Base-by-base conservation (phyloP, 2,797 vertebrate genomes). In the Vipera latastei region DNA sequence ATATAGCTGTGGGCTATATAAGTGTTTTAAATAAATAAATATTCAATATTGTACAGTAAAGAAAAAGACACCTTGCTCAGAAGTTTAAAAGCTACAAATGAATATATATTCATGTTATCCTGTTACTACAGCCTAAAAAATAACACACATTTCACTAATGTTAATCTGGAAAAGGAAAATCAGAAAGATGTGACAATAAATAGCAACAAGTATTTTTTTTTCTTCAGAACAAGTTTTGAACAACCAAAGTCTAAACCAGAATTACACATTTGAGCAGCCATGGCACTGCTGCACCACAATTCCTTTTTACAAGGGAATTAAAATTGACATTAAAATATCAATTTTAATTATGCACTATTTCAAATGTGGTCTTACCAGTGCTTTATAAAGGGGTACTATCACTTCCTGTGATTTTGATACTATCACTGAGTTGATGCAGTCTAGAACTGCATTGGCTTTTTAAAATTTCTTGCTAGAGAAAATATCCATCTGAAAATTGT, bases 391-490 rank as follows among this genome's bases (percentile, higher is more conserved):
- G 38, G 38, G 38, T 38, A 38, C 38, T 57, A 57, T 57, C 56
- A 57, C 13, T 57, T 57, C 56, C 56, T 5, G 16, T 57, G 12
- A 57, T 57, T 57, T 38, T 38, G 38, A 38, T 38, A 38, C 38
- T 38, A 38, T 38, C 38, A 38, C 38, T 38, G 38, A 38, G 56
- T 57, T 57, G 56, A 57, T 57, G 12, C 56, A 57, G 16, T 53
- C 51, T 53, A 57, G 56, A 56, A 56, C 55, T 56, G 57, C 20
- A 65, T 59, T 92, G 89, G 69, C 60, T 93, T 92, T 94, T 91
- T 60, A 51, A 69, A 92, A 92, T 63, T 0, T 86, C 88, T 0
- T 22, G 1, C 56, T 55, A 51, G 0, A 2, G 94, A 95, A 92
- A 28, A 4, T 88, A 73, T 60, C 92, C 65, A 83, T 94, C 61